Percentiles rank a stretch among this genome's conserved stretches.
Evolutionary conservation across 2,113 vertebrate genomes (phyloP).

Genomic region (Pogona vitticeps): DNA sequence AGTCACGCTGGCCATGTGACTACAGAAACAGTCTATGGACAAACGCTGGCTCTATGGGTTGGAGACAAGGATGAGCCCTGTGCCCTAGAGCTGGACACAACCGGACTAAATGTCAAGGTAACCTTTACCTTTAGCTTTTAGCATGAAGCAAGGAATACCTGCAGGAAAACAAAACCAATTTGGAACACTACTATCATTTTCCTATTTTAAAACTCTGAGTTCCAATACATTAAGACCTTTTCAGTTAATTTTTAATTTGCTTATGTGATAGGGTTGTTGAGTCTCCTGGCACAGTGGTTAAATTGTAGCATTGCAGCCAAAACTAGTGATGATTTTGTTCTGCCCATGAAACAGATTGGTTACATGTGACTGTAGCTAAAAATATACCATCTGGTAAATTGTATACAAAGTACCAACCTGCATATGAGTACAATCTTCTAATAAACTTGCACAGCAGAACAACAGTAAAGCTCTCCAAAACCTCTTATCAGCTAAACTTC

Average conservation of each 20-base stretch:
- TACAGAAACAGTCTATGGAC: too few relatives aligned
- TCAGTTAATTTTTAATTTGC: conserved; percentile 47
- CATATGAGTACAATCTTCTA: conserved; percentile 22
- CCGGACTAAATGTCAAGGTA: too few relatives aligned
- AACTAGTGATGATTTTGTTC: conserved; percentile 1
- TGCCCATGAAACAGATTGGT: background rate
- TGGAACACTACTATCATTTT: conserved; percentile 19
- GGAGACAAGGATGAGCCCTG: too few relatives aligned
- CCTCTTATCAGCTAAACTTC: conserved; percentile 30
- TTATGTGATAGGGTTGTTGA: conserved; percentile 16
- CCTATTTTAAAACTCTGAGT: conserved; percentile 51
- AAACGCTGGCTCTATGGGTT: too few relatives aligned
- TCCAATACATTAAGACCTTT: conserved; percentile 42
- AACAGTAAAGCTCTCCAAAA: conserved; percentile 17
- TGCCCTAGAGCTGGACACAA: too few relatives aligned
- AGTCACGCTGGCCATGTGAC: too few relatives aligned
- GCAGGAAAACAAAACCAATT: background rate
- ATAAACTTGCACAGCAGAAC: conserved; percentile 40
- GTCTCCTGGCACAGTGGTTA: too few relatives aligned
- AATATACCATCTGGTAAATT: background rate
- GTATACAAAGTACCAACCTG: conserved; percentile 17
- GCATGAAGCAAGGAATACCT: background rate
- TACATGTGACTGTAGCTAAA: conserved; percentile 27
- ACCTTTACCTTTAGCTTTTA: too few relatives aligned
- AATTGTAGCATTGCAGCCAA: too few relatives aligned